Evolutionary conservation across 2,888 invertebrate species (phyloP), one percentile per base, ranked within the genome.

Genomic region (Gisinianus flammeolus): DNA sequence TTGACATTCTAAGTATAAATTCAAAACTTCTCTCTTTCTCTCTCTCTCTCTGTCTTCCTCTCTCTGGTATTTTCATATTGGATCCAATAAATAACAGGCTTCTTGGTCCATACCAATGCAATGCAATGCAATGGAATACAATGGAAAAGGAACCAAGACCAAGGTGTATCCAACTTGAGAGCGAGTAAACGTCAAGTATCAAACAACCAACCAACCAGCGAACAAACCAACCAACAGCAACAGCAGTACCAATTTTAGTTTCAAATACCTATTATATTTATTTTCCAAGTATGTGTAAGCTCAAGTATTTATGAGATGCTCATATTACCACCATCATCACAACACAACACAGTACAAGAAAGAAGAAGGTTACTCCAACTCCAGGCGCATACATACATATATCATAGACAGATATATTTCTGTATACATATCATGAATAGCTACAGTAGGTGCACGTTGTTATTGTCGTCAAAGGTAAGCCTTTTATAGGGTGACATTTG

Each of bases 401-500:
- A n/a, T n/a, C n/a, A n/a, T n/a, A n/a, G n/a, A n/a, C n/a, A n/a
- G n/a, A n/a, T n/a, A n/a, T n/a, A n/a, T n/a, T n/a, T n/a, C n/a
- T n/a, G n/a, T n/a, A n/a, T n/a, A n/a, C n/a, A n/a, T n/a, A n/a
- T n/a, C 2, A 28, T 28, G 67, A 67, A 31, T 30, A n/a, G 24
- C 26, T 54, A n/a, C 16, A 28, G 1, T n/a, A n/a, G n/a, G n/a
- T 54, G 30, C 4, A 33, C 33, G 26, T 70, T 52, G 30, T 67
- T n/a, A 30, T 28, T 54, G 70, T 70, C 54, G 70, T 70, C 70
- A 70, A n/a, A 70, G 70, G 70, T 54, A 70, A 52, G 54, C 54
- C 70, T 70, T 70, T 70, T 70, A 70, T 70, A 70, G 70, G 70
- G 54, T 70, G 70, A 70, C 70, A 70, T 70, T 70, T 70, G 26